A percentile compares a stretch with the other conserved stretches of the same genome.
Evolutionary conservation across 2,797 vertebrate species (phyloP).

Genomic region (Myripristis murdjan): DNA sequence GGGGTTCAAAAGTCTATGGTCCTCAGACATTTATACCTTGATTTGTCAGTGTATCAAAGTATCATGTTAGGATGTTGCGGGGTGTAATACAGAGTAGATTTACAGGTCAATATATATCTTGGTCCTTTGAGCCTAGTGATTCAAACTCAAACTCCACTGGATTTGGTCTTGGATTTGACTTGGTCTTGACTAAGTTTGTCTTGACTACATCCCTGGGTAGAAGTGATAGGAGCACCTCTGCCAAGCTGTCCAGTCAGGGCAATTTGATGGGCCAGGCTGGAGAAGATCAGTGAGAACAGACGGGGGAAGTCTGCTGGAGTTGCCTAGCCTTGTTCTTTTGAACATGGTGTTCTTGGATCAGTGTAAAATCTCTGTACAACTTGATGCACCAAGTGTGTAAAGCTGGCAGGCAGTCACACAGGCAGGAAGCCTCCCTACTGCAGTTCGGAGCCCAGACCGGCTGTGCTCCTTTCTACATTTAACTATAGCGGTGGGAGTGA

Average conservation of each 20-base stretch:
- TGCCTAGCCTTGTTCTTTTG: slow-evolving; percentile 48
- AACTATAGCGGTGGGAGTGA: slow-evolving; percentile 65
- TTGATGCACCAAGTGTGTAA: slow-evolving; percentile 53
- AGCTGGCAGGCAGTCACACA: slow-evolving; percentile 28
- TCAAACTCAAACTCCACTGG: not conserved
- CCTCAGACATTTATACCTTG: too few species aligned
- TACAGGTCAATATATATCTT: not conserved
- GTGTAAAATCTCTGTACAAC: slow-evolving; percentile 48
- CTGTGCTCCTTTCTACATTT: slow-evolving; percentile 60
- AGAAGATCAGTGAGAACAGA: slow-evolving; percentile 54
- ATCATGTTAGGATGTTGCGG: too few species aligned
- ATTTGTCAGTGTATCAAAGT: too few species aligned
- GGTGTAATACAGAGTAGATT: too few species aligned
- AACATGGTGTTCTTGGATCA: slow-evolving; percentile 59
- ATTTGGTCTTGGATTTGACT: slow-evolving; percentile 15
- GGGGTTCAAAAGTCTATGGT: too few species aligned
- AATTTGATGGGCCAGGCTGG: slow-evolving; percentile 13
- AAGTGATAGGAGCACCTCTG: slow-evolving; percentile 28
- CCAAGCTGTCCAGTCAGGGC: slow-evolving; percentile 40
- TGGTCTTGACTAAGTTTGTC: slow-evolving; percentile 3
- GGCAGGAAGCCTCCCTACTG: slow-evolving; percentile 53
- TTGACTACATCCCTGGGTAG: slow-evolving; percentile 33
- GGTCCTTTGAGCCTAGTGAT: not conserved
- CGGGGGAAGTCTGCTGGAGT: slow-evolving; percentile 44
- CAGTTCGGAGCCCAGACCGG: slow-evolving; percentile 44